Conservation (phyloP, 2,888 invertebrate genomes). For the Ichneumoninae sp. region DNA sequence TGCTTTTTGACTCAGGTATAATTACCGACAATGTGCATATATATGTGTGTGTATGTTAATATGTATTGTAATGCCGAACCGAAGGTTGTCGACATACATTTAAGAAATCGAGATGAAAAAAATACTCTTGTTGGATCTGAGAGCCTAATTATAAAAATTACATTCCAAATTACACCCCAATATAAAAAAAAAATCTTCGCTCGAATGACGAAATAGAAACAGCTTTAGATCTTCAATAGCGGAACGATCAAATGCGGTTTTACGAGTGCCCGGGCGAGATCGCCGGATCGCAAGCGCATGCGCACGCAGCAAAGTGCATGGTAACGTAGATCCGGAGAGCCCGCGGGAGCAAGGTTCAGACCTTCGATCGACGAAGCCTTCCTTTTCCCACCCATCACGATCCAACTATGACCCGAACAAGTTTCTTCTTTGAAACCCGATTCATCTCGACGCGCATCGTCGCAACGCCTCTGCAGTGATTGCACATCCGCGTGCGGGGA, state of each 20-base stretch:
- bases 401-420: background rate
- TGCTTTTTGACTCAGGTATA: too few species aligned
- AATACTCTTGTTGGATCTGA: too few species aligned
- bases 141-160: too few species aligned
- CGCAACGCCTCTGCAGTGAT: slow-evolving; percentile 44
- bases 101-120: too few species aligned
- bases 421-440: slow-evolving; percentile 9
- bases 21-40: too few species aligned
- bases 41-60: too few species aligned
- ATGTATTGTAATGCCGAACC: too few species aligned
- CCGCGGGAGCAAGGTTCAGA: background rate
- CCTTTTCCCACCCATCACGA: background rate
- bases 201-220: background rate
- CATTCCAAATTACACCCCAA: too few species aligned
- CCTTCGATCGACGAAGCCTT: slow-evolving; percentile 6
- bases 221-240: background rate
- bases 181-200: background rate
- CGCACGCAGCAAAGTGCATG: background rate
- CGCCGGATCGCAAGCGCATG: background rate
- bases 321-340: background rate
- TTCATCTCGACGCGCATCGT: background rate
- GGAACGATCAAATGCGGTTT: background rate
- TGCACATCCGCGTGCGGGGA: slow-evolving; percentile 14
- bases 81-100: too few species aligned
- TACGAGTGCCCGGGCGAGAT: background rate